phyloP scores from a whole-genome alignment of 2,888 invertebrate genomes.

The Busseola fusca region DNA sequence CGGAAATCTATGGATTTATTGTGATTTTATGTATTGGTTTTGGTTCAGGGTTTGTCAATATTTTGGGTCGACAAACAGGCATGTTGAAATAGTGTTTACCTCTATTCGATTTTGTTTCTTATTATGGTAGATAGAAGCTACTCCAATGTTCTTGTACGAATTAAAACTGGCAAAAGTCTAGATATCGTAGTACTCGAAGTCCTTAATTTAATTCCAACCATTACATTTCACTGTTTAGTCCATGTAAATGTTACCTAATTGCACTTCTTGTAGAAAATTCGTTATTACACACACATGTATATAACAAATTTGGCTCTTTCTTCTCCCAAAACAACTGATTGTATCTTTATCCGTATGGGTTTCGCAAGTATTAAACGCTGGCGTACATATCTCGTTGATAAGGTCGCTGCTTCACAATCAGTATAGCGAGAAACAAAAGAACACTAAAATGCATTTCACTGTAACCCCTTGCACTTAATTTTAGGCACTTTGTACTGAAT shows the following conservation, averaged over 20 bases:
- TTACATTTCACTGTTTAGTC: neutral
- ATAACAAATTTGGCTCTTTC: constrained; percentile 26
- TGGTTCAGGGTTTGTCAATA: neutral
- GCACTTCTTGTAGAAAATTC: neutral
- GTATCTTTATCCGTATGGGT: constrained; percentile 8
- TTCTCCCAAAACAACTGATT: constrained; percentile 5
- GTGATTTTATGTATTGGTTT: constrained; percentile 22
- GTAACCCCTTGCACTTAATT: neutral
- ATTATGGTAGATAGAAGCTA: neutral
- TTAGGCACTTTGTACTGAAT: neutral
- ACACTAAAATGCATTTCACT: neutral
- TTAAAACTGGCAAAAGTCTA: neutral
- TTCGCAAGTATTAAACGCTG: neutral
- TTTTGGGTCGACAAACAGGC: neutral
- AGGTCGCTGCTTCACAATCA: neutral
- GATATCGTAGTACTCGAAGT: neutral
- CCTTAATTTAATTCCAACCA: neutral
- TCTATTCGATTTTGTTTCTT: neutral
- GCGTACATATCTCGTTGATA: neutral
- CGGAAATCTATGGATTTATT: constrained; percentile 14
- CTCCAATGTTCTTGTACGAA: neutral
- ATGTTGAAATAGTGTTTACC: neutral
- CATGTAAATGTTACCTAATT: neutral
- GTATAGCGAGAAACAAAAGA: neutral
- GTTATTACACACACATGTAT: neutral